Evolutionary conservation across 2,888 invertebrate species (phyloP), one percentile per base, ranked within the genome.

Genomic region (Lypha dubia): DNA sequence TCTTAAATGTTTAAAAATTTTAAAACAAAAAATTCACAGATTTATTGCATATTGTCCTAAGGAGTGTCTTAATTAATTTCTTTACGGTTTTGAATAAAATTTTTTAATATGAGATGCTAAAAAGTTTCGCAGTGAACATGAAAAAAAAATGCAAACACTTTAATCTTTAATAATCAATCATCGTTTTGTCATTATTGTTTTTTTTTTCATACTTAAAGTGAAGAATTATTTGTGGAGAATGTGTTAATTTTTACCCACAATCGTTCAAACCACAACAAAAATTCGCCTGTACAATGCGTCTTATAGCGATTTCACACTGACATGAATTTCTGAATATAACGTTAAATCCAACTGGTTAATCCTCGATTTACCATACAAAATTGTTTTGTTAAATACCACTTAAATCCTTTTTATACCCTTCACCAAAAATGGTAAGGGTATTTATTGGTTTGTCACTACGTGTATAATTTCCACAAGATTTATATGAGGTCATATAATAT

Each of bases 41-140:
- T 71, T 79, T 38, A 63, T 24, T 35, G 22, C 53, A 44, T 9
- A 62, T 51, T 65, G 35, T 22, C n/a, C n/a, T 51, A 41, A 60
- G 77, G 77, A 77, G 77, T 83, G 77, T 77, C 67, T 67, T 17
- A 67, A 44, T 38, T 46, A 73, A 83, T 83, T 77, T n/a, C n/a
- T n/a, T n/a, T 77, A 82, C 77, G 65, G 13, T 44, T 41, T 32
- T 41, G 44, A 76, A 76, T 51, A 60, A 65, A 24, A 76, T 68
- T 22, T 46, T 58, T 67, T 58, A 35, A 58, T 32, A 35, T 32
- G 13, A 49, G 22, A 58, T 46, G 24, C 58, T n/a, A 24, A 76
- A 58, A 58, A 56, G 46, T 56, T n/a, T 4, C n/a, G 44, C 17
- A 73, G 35, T 28, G 4, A 51, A 35, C 44, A n/a, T 46, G 28